Percentiles rank a stretch among this genome's conserved stretches.
phyloP scores from a whole-genome alignment of 2,888 invertebrate species.

The Plagiodera versicolora region DNA sequence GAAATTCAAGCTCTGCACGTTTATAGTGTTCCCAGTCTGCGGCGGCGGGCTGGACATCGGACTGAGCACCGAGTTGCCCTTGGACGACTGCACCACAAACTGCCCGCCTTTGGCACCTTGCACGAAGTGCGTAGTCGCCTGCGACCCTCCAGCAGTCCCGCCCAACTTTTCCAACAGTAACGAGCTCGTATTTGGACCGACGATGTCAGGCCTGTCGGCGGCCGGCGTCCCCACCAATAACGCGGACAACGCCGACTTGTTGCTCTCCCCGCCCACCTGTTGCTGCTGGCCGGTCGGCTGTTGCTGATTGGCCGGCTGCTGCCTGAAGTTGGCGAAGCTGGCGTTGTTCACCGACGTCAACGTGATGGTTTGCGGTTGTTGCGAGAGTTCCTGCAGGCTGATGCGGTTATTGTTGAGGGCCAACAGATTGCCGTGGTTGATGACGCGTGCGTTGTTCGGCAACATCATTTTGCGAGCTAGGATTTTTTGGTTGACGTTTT shows the following conservation, averaged over 20 bases:
- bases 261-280: slow-evolving; percentile 33
- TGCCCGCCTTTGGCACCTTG: slow-evolving; percentile 45
- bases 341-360: slow-evolving; percentile 49
- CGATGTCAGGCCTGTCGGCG: slow-evolving; percentile 61
- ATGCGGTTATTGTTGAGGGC: slow-evolving; percentile 50
- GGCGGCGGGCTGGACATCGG: slow-evolving; percentile 63
- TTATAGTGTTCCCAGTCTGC: slow-evolving; percentile 48
- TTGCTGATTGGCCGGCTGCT: not conserved
- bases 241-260: slow-evolving; percentile 60
- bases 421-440: slow-evolving; percentile 54
- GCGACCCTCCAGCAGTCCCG: slow-evolving; percentile 50
- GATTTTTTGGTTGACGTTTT: slow-evolving; percentile 51
- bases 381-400: slow-evolving; percentile 39
- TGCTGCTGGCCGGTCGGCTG: slow-evolving; percentile 12
- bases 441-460: slow-evolving; percentile 56
- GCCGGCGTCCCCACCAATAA: slow-evolving; percentile 63
- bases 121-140: slow-evolving; percentile 41
- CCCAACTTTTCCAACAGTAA: slow-evolving; percentile 59
- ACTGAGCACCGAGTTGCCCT: slow-evolving; percentile 53
- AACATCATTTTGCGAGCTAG: slow-evolving; percentile 61
- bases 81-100: slow-evolving; percentile 45
- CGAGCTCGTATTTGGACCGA: slow-evolving; percentile 58
- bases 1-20: slow-evolving; percentile 73
- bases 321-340: slow-evolving; percentile 41
- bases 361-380: slow-evolving; percentile 51